Evolutionary conservation across 2,888 invertebrate genomes (phyloP), one percentile per base, ranked within the genome.

Genomic region (Melitaea athalia): DNA sequence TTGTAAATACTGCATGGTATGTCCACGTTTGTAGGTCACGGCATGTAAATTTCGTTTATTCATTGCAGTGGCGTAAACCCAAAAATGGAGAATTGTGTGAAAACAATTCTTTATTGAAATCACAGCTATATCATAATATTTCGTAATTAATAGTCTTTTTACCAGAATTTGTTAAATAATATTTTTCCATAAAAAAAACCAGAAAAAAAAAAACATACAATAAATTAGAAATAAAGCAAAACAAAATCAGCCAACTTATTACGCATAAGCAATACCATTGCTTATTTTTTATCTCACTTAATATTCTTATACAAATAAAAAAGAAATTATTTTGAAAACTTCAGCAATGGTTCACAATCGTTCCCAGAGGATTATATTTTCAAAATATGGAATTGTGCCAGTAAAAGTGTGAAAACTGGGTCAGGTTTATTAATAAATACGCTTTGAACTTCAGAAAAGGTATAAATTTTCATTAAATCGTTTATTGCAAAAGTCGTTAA

Each of bases 381-480:
- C 31, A 33, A 31, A 33, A 55, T 55, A 55, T 55, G 31, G 31
- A 31, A 33, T 14, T 33, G 53, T 55, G n/a, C 33, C 53, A 55
- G 31, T 55, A 55, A 55, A 55, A 33, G 33, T 33, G 31, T 31
- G 53, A 55, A 59, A 59, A 50, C 57, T 49, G 24, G 57, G n/a
- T 24, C 49, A 64, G n/a, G 42, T 10, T 64, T 42, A 64, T 64
- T 59, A 64, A 59, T 64, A 50, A 64, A 59, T 50, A 42, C 17
- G 59, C 49, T 24, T 64, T 64, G 10, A 50, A 24, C 59, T 64
- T 64, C 47, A 49, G 49, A 47, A 49, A 64, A 64, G 10, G 24
- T 49, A 64, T 64, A n/a, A 57, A 59, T 64, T 64, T 64, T 59
- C 17, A 64, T 64, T 64, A 57, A 14, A 42, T 64, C 17, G 49